Percentiles rank a stretch among this genome's conserved stretches.
Conservation (phyloP, 1,140 invertebrate species). For the Drosophila bocqueti region DNA sequence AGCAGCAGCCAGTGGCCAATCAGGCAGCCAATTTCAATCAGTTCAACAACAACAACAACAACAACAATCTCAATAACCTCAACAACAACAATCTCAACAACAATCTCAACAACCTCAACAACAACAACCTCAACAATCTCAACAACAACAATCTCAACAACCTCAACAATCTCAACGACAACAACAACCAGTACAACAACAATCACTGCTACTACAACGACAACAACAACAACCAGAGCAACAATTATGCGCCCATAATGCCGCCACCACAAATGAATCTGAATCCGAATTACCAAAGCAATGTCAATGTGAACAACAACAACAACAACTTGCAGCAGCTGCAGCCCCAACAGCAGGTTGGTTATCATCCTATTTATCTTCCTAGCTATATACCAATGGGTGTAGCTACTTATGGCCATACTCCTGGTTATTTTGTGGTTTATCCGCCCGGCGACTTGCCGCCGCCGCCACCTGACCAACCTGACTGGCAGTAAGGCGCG, state of each 20-base stretch:
- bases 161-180: not conserved
- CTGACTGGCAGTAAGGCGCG: not conserved
- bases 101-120: not conserved
- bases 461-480: not conserved
- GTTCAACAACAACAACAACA: not conserved
- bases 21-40: not conserved
- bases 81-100: no score
- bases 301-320: no score
- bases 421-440: not conserved
- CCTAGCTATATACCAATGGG: no score
- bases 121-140: not conserved
- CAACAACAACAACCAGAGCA: not conserved
- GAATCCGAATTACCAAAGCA: not conserved
- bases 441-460: not conserved
- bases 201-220: not conserved
- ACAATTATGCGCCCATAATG: not conserved
- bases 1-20: not conserved
- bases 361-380: not conserved
- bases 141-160: no score
- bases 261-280: not conserved
- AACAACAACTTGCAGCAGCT: not conserved
- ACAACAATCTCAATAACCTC: not conserved
- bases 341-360: conserved; percentile 5
- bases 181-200: not conserved
- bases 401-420: not conserved